Evolutionary conservation across 2,797 vertebrate species (phyloP).

Genomic region (Megalops cyprinoides): DNA sequence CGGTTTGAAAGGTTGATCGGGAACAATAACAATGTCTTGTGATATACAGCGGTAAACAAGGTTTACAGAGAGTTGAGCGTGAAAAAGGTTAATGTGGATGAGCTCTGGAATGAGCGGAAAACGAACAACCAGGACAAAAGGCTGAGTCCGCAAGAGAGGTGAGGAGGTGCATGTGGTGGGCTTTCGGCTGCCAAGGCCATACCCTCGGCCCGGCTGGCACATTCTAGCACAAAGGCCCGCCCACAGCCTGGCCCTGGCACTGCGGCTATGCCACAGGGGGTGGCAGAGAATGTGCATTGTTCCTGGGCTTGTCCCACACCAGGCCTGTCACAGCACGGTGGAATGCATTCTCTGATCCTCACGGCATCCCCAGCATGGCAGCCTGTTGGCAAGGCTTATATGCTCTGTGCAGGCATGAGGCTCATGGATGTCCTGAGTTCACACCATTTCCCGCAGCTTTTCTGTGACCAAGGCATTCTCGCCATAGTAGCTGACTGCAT

Average conservation of each 20-base stretch:
- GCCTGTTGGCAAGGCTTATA: not conserved
- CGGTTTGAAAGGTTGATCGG: constrained; percentile 6
- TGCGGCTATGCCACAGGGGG: not conserved
- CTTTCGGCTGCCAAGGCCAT: constrained; percentile 1
- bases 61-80: constrained; percentile 5
- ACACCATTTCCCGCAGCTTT: too few species aligned
- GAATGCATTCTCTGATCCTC: constrained; percentile 10
- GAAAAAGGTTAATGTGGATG: not conserved
- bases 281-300: constrained; percentile 30
- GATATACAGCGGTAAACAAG: constrained; percentile 23
- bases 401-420: too few species aligned
- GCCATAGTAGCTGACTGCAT: too few species aligned
- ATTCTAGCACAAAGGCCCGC: constrained; percentile 26
- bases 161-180: not conserved
- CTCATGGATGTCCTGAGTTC: too few species aligned
- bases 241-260: not conserved
- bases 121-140: not conserved
- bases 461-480: too few species aligned
- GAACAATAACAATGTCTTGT: not conserved
- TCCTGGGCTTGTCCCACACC: constrained; percentile 16
- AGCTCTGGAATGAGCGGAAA: constrained; percentile 15
- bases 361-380: not conserved
- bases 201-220: constrained; percentile 22
- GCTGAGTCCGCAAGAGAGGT: not conserved
- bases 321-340: not conserved